Conservation (phyloP, 23 tunicate species). For the Ascidia mentula region DNA sequence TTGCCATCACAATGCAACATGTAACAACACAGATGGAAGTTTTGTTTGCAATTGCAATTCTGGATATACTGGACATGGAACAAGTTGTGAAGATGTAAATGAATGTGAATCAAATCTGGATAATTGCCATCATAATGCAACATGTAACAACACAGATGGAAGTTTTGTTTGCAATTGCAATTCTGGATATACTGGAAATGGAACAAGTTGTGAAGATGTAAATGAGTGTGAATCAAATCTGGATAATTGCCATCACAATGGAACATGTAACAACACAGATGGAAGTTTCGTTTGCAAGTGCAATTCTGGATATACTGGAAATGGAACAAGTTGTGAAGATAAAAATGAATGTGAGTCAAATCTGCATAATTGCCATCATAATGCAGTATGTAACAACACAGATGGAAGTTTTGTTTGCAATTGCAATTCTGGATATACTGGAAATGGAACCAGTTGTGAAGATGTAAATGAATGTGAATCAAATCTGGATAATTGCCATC, state of each 20-base stretch:
- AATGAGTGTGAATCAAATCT: background rate
- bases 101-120: background rate
- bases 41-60: background rate
- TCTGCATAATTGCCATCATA: constrained; percentile 9
- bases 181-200: constrained; percentile 17
- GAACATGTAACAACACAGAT: background rate
- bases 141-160: constrained; percentile 9
- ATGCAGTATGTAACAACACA: constrained; percentile 37
- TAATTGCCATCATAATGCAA: constrained; percentile 13
- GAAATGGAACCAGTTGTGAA: constrained; percentile 22
- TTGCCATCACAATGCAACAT: constrained; percentile 21
- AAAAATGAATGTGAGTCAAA: constrained; percentile 25
- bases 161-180: constrained; percentile 14
- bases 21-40: constrained; percentile 24
- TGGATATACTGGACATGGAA: constrained; percentile 26
- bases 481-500: background rate
- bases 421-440: constrained; percentile 29
- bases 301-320: constrained; percentile 4
- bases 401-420: constrained; percentile 24
- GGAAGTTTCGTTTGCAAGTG: constrained; percentile 20
- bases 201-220: background rate
- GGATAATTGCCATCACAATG: constrained; percentile 8
- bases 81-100: constrained; percentile 6
- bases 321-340: constrained; percentile 27
- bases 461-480: constrained; percentile 30